Evolutionary conservation across 2,888 invertebrate species (phyloP).

Genomic region (Oscheius myriophilus): DNA sequence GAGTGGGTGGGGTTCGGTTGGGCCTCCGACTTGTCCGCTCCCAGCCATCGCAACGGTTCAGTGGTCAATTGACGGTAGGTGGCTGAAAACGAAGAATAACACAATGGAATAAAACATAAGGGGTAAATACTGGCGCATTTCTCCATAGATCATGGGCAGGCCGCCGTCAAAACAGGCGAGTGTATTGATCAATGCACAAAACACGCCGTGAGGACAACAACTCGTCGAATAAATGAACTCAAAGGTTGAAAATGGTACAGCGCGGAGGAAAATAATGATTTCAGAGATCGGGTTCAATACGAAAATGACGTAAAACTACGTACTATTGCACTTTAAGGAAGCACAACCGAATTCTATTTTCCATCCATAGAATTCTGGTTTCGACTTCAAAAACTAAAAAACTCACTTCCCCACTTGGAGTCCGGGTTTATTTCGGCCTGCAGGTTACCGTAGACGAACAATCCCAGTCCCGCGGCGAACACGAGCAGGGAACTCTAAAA

Average conservation of each 20-base stretch:
- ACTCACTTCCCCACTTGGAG: conserved; percentile 51
- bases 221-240: no score
- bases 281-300: no score
- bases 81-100: conserved; percentile 15
- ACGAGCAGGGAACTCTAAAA: conserved; percentile 45
- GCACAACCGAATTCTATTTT: no score
- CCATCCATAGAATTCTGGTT: background rate
- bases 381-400: conserved; percentile 1
- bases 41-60: conserved; percentile 33
- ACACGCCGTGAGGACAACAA: no score
- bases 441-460: conserved; percentile 51
- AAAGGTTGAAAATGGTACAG: no score
- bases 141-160: background rate
- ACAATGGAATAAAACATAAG: background rate
- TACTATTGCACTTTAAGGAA: no score
- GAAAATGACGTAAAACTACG: no score
- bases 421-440: conserved; percentile 63
- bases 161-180: no score
- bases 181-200: no score
- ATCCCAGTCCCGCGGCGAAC: conserved; percentile 34
- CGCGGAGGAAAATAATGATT: no score
- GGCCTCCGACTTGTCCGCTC: conserved; percentile 29
- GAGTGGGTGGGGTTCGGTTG: conserved; percentile 24
- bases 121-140: background rate
- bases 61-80: conserved; percentile 10